Percentiles rank a stretch among this genome's conserved stretches.
Evolutionary conservation across 2,797 vertebrate genomes (phyloP).

Genomic region (Ptychobarbus kaznakovi): DNA sequence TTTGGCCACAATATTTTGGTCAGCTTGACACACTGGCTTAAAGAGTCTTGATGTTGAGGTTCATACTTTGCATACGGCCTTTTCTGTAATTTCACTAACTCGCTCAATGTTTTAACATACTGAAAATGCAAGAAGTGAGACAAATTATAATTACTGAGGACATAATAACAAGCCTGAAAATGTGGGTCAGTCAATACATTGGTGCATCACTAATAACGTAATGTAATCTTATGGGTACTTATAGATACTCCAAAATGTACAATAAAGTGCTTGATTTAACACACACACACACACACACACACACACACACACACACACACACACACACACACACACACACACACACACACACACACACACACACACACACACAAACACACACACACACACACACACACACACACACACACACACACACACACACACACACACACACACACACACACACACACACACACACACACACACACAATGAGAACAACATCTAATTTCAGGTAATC

Average conservation of each 20-base stretch:
- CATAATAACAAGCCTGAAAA: not conserved
- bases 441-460: not conserved
- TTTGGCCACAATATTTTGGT: not conserved
- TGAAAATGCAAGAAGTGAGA: not conserved
- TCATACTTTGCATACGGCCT: not conserved
- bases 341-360: too few relatives aligned
- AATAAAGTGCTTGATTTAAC: not conserved
- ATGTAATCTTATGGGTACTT: not conserved
- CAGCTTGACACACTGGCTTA: constrained; percentile 5
- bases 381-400: too few relatives aligned
- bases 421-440: too few relatives aligned
- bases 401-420: too few relatives aligned
- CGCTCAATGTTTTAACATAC: not conserved
- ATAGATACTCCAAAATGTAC: not conserved
- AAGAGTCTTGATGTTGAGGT: not conserved
- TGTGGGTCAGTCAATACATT: not conserved
- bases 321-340: too few relatives aligned
- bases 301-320: too few relatives aligned
- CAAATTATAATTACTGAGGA: not conserved
- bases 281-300: too few relatives aligned
- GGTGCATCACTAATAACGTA: not conserved
- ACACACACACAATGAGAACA: not conserved
- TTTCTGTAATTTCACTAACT: not conserved
- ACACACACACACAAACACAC: too few relatives aligned
- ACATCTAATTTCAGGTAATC: not conserved